Evolutionary conservation across 2,797 vertebrate species (phyloP).

Genomic region (Bovichtus diacanthus): DNA sequence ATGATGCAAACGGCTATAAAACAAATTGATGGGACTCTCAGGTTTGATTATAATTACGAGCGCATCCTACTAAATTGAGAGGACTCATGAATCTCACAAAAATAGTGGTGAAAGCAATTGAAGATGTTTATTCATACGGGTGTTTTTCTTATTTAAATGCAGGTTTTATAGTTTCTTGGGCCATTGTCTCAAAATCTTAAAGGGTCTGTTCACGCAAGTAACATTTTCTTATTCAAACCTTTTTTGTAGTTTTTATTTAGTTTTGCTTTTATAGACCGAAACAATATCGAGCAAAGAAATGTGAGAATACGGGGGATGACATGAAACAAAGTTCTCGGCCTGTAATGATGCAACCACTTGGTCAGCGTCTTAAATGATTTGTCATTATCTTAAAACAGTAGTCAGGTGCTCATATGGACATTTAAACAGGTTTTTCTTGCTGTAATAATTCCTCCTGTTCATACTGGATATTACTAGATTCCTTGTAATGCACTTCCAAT

Average conservation of each 20-base stretch:
- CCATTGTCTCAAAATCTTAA: not conserved
- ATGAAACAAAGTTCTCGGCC: not conserved
- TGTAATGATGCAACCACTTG: slow-evolving; percentile 2
- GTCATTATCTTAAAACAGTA: not conserved
- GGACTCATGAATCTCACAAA: not conserved
- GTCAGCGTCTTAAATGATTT: not conserved
- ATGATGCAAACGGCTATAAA: not conserved
- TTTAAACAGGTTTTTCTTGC: not conserved
- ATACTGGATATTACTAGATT: too few species aligned
- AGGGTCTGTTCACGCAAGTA: slow-evolving; percentile 32
- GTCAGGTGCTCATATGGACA: not conserved
- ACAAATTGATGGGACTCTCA: not conserved
- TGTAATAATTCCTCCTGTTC: not conserved
- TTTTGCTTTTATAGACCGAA: not conserved
- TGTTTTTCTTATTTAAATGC: slow-evolving; percentile 1
- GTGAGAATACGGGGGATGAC: not conserved
- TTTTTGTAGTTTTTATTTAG: not conserved
- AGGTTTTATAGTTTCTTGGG: not conserved
- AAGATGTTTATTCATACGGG: not conserved
- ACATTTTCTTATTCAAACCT: not conserved
- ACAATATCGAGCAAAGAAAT: not conserved
- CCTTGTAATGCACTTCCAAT: not conserved
- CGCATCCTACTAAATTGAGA: not conserved
- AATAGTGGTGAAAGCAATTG: not conserved
- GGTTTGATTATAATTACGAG: not conserved